These are phyloP conservation scores for Drosophila paulistorum DNA, from an alignment of 1,140 invertebrate species.

Conservation along the genomic window DNA sequence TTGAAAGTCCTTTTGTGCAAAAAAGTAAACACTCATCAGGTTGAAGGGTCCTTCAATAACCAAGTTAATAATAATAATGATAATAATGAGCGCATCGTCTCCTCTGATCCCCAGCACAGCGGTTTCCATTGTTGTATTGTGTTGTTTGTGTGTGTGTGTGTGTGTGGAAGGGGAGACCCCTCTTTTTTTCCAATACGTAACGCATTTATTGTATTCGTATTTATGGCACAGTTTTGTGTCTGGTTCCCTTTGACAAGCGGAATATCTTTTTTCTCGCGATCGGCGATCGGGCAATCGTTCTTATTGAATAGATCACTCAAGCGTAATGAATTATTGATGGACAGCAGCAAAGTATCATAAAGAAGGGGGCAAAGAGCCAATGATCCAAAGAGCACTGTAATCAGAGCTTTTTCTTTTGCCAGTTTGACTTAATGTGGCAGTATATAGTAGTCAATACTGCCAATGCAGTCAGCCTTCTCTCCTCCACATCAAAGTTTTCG, in stretches of 20 bases:
- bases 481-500: constrained; percentile 2
- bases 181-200: neutral
- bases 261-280: constrained; percentile 80
- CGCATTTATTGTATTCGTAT: constrained; percentile 70
- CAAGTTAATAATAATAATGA: constrained; percentile 30
- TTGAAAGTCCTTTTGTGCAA: constrained; percentile 51
- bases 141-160: neutral
- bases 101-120: constrained; percentile 17
- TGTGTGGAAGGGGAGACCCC: constrained; percentile 8
- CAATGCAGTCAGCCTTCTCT: neutral
- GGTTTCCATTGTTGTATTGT: constrained; percentile 48
- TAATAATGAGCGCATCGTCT: constrained; percentile 72
- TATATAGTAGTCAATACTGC: neutral
- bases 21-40: constrained; percentile 63
- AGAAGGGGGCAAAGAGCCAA: constrained; percentile 18
- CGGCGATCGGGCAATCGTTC: constrained; percentile 23
- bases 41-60: constrained; percentile 70
- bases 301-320: constrained; percentile 71
- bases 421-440: constrained; percentile 25
- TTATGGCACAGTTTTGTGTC: constrained; percentile 75
- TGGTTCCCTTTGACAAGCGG: constrained; percentile 65
- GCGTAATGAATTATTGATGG: constrained; percentile 78
- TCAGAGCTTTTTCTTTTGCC: constrained; percentile 37
- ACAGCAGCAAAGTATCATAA: constrained; percentile 27
- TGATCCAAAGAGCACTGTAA: constrained; percentile 38